A percentile compares a stretch with the other conserved stretches of the same genome.
These are phyloP conservation scores for Atopsyche davidsoni DNA, from an alignment of 1,140 invertebrate genomes.

Conservation along the genomic window DNA sequence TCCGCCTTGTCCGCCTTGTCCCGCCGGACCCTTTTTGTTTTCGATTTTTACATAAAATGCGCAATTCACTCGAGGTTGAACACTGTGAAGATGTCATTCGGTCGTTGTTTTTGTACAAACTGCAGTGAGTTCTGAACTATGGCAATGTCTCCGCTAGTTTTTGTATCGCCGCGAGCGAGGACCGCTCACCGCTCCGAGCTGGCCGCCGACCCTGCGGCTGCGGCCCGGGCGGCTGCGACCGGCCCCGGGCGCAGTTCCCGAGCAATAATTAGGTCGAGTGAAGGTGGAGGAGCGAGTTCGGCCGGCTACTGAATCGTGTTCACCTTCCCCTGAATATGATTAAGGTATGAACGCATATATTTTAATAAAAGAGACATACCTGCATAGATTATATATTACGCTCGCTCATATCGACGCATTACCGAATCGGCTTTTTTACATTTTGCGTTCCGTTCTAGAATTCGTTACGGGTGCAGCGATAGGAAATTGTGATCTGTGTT, in stretches of 20 bases:
- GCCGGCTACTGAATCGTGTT: constrained; percentile 16
- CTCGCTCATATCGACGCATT: neutral
- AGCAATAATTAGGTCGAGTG: constrained; percentile 26
- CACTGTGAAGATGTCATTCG: constrained; percentile 3
- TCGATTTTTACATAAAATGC: constrained; percentile 15
- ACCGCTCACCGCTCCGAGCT: too few species aligned
- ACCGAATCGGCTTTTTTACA: neutral
- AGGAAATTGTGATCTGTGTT: constrained; percentile 29
- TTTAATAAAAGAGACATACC: constrained; percentile 1
- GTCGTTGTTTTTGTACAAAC: constrained; percentile 19
- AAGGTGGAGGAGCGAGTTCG: neutral
- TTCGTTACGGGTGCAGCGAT: constrained; percentile 22
- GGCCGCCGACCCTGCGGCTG: too few species aligned
- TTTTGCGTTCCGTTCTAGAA: constrained; percentile 4
- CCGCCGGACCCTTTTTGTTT: constrained; percentile 14
- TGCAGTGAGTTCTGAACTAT: neutral
- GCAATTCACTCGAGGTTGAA: constrained; percentile 6
- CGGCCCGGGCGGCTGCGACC: too few species aligned
- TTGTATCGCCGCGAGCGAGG: constrained; percentile 5
- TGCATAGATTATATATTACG: neutral
- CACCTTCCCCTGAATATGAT: constrained; percentile 27
- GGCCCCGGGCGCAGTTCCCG: too few species aligned
- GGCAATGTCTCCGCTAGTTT: neutral
- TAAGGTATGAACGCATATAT: constrained; percentile 1
- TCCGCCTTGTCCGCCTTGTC: too few species aligned